Conservation (phyloP, 2,797 vertebrate species). For the Gila robusta region DNA sequence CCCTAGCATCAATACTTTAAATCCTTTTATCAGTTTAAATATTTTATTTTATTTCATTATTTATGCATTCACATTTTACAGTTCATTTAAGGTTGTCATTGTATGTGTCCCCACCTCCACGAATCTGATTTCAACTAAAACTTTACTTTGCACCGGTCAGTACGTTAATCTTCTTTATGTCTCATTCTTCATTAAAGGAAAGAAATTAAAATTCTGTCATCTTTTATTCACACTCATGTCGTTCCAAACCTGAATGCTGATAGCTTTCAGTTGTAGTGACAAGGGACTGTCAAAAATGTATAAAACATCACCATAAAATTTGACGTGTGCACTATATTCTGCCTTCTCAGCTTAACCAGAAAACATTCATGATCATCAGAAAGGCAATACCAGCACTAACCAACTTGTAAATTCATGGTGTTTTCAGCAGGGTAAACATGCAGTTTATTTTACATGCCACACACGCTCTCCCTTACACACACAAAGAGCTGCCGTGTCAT, state of each 20-base stretch:
- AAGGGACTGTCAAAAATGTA: background rate
- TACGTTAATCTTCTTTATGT: background rate
- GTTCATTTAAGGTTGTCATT: background rate
- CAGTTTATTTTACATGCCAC: conserved; percentile 25
- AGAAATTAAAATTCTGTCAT: background rate
- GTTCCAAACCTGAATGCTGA: background rate
- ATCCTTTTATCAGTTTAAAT: background rate
- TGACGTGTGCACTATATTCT: background rate
- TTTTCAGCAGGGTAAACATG: background rate
- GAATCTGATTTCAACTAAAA: conserved; percentile 92
- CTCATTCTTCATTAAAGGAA: conserved; percentile 7
- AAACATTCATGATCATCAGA: background rate
- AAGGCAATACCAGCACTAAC: background rate
- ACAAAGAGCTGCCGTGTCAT: conserved; percentile 2
- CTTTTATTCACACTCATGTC: background rate
- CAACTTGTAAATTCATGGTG: background rate
- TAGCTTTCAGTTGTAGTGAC: background rate
- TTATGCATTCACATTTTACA: background rate
- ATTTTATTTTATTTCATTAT: background rate
- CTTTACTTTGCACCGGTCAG: conserved; percentile 96
- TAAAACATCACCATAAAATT: background rate
- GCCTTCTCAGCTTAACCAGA: background rate
- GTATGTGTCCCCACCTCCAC: conserved; percentile 74
- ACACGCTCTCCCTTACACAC: background rate
- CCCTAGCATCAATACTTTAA: background rate